phyloP scores from a whole-genome alignment of 2,797 vertebrate genomes.

The Chaetophractus vellerosus region DNA sequence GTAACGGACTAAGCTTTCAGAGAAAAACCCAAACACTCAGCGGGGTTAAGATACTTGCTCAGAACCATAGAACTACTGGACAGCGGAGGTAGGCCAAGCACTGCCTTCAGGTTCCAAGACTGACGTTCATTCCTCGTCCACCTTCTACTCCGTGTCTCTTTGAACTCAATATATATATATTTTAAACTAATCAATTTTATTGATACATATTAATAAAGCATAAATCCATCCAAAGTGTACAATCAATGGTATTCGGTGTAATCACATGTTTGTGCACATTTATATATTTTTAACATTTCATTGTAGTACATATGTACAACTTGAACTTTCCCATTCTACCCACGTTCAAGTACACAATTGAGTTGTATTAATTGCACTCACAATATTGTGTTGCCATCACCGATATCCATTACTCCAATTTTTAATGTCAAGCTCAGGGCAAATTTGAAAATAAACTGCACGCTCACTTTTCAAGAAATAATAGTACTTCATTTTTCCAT shows the following conservation, averaged over 20 bases:
- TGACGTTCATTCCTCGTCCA: background rate
- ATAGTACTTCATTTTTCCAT: background rate
- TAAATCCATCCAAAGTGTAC: too few relatives aligned
- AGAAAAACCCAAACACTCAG: background rate
- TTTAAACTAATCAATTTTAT: too few relatives aligned
- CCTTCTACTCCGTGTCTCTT: background rate
- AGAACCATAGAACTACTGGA: background rate
- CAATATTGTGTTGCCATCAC: too few relatives aligned
- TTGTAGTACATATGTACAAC: too few relatives aligned
- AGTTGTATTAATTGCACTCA: too few relatives aligned
- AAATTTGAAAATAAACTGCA: background rate
- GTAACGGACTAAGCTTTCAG: background rate
- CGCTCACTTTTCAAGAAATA: constrained; percentile 6
- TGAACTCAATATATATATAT: background rate
- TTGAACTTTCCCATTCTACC: too few relatives aligned
- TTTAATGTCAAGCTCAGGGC: background rate
- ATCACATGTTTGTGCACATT: too few relatives aligned
- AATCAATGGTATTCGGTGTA: too few relatives aligned
- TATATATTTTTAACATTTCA: too few relatives aligned
- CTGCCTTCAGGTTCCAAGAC: background rate
- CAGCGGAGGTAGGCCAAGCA: background rate
- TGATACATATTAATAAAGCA: too few relatives aligned
- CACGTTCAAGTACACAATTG: too few relatives aligned
- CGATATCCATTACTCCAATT: background rate
- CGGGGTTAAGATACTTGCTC: background rate